Percentiles rank a stretch among this genome's conserved stretches.
phyloP scores from a whole-genome alignment of 2,113 vertebrate genomes.

The Phrynosoma platyrhinos region DNA sequence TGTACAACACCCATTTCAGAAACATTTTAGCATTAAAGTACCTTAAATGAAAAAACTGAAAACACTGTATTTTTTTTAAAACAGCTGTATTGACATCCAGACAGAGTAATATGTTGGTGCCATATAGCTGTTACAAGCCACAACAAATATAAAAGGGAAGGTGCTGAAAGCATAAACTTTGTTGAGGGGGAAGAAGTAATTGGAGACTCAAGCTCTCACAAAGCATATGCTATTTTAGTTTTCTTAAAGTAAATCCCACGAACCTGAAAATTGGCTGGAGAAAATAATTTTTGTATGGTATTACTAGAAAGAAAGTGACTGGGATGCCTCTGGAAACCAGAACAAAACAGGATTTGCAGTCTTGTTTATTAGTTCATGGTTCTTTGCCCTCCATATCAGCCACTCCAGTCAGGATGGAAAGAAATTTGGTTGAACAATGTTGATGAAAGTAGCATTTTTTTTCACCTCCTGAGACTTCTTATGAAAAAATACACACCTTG shows the following conservation, averaged over 20 bases:
- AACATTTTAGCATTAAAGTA: slow-evolving; percentile 41
- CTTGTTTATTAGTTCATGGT: not conserved
- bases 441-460: too few species aligned
- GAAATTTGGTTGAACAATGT: too few species aligned
- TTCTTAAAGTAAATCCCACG: not conserved
- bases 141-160: slow-evolving; percentile 26
- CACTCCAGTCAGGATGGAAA: too few species aligned
- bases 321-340: too few species aligned
- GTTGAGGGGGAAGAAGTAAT: not conserved
- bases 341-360: not conserved
- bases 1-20: slow-evolving; percentile 35
- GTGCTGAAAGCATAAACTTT: slow-evolving; percentile 42
- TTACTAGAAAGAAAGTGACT: too few species aligned
- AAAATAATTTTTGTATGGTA: not conserved
- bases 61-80: slow-evolving; percentile 44
- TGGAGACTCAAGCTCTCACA: slow-evolving; percentile 23
- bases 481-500: too few species aligned
- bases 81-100: slow-evolving; percentile 21
- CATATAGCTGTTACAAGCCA: slow-evolving; percentile 31
- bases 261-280: not conserved
- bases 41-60: not conserved
- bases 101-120: slow-evolving; percentile 41
- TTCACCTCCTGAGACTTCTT: too few species aligned
- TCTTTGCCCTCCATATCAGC: too few species aligned
- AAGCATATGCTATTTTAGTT: not conserved